Base-by-base conservation (phyloP, 2,888 invertebrate species). In the Eurois occulta region DNA sequence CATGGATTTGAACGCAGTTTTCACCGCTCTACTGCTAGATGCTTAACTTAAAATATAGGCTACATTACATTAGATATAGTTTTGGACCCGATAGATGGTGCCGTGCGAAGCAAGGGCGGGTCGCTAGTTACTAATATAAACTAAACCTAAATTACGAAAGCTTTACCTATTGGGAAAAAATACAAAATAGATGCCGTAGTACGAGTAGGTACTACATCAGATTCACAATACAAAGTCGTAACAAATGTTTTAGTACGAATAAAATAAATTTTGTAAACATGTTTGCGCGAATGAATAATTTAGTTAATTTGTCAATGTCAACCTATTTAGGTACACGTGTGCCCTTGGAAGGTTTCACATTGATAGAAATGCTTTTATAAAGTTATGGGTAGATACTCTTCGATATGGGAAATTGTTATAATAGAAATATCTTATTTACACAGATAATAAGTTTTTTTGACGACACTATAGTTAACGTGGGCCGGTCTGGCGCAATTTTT, bases 261-360 rank as follows among this genome's bases (percentile, higher is more conserved):
- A 65, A 78, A 78, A 80, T 72, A 68, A 65, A 66, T 71, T 72
- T 7, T n/a, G 38, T 41, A 48, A 43, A 55, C 68, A 65, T 72
- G 35, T 73, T 67, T 69, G 60, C 43, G 58, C 55, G 64, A 82
- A 79, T 79, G 18, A 67, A 62, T 62, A 78, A 75, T 75, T 68
- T 16, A 58, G n/a, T 64, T 83, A 52, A 85, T 85, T 79, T 73
- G 41, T 85, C 74, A 83, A 69, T 69, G 85, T 64, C 72, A 71
- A 32, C n/a, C 48, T 73, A 70, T 77, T 80, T 69, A 66, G 18
- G 16, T 62, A 60, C 38, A 69, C 48, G 64, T 41, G 41, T 77
- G 58, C 7, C 81, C 67, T 81, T 82, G 68, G 32, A 38, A 72
- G n/a, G 43, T 64, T 81, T 68, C 35, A n/a, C 35, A 43, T 58